Percentiles rank a stretch among this genome's conserved stretches.
Conservation (phyloP, 2,888 invertebrate species). For the Carabus problematicus region DNA sequence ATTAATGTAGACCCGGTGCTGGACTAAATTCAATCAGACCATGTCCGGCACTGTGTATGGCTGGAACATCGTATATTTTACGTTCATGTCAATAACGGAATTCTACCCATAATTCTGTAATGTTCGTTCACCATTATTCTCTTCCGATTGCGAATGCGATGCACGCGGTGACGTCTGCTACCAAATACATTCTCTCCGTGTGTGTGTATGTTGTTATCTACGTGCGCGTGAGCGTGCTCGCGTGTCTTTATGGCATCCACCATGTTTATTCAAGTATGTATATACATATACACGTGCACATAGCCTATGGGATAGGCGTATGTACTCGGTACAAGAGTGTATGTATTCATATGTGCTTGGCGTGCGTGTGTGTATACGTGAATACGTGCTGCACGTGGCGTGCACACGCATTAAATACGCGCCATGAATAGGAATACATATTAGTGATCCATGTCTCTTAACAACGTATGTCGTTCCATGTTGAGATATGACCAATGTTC, state of each 20-base stretch:
- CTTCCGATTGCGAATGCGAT: slow-evolving; percentile 13
- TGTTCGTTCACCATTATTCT: slow-evolving; percentile 14
- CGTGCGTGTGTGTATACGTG: slow-evolving; percentile 18
- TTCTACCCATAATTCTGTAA: slow-evolving; percentile 24
- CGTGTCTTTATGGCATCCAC: not conserved
- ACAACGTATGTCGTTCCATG: not conserved
- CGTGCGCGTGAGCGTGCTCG: not conserved
- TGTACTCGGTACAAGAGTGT: not conserved
- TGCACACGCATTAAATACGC: not conserved
- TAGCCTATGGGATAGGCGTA: too few species aligned
- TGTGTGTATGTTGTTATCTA: not conserved
- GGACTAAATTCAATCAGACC: slow-evolving; percentile 35
- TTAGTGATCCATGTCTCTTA: slow-evolving; percentile 25
- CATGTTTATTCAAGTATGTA: not conserved
- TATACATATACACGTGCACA: too few species aligned
- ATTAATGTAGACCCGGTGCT: slow-evolving; percentile 28
- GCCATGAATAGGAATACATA: slow-evolving; percentile 26
- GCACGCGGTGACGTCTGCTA: slow-evolving; percentile 2
- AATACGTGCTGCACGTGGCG: slow-evolving; percentile 6
- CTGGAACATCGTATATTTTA: slow-evolving; percentile 29
- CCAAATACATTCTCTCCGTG: not conserved
- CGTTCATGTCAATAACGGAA: slow-evolving; percentile 26
- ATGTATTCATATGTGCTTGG: not conserved
- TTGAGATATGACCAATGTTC: too few species aligned
- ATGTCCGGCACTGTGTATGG: slow-evolving; percentile 26